phyloP scores from a whole-genome alignment of 2,797 vertebrate species.

The Lateolabrax maculatus region DNA sequence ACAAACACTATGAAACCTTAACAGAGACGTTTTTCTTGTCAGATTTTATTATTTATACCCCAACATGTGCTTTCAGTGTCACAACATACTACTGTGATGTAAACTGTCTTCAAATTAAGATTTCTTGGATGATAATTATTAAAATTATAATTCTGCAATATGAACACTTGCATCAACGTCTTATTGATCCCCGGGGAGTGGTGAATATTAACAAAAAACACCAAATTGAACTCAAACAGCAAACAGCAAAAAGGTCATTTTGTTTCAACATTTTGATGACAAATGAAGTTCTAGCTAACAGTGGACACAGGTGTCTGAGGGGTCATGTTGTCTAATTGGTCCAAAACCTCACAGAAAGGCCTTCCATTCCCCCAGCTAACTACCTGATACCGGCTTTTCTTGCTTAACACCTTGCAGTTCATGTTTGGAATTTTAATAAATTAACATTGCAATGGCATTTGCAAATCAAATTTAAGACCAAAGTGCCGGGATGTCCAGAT shows the following conservation, averaged over 20 bases:
- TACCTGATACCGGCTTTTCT: background rate
- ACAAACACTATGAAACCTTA: background rate
- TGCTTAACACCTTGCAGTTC: background rate
- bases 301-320: background rate
- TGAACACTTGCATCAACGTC: background rate
- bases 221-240: background rate
- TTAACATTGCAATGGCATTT: background rate
- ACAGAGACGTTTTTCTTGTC: background rate
- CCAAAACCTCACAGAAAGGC: constrained; percentile 6
- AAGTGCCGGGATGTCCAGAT: background rate
- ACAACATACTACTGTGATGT: constrained; percentile 14
- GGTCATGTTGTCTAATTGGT: background rate
- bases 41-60: constrained; percentile 35
- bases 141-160: constrained; percentile 61
- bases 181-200: constrained; percentile 9
- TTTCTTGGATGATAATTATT: constrained; percentile 38
- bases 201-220: background rate
- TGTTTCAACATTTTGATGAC: background rate
- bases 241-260: background rate
- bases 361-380: background rate
- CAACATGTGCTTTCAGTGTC: constrained; percentile 2
- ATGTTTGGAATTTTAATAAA: background rate
- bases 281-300: background rate
- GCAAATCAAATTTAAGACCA: constrained; percentile 2
- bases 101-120: constrained; percentile 21